Evolutionary conservation across 2,113 vertebrate genomes (phyloP).

Genomic region (Ceuthmochares aereus): DNA sequence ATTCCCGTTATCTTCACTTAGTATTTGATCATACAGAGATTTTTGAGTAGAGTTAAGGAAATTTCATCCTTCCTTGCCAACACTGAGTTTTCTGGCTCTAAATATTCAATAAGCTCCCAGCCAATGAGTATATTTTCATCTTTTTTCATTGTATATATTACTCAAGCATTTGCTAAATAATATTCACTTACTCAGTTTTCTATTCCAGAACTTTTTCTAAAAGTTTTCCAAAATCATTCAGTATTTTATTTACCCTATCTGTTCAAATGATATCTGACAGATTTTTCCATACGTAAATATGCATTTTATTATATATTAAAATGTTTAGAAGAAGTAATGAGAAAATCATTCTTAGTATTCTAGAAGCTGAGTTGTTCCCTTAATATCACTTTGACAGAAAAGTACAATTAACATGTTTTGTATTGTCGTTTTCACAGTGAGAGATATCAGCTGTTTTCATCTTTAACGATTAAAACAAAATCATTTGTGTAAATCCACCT

Average conservation of each 20-base stretch:
- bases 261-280: background rate
- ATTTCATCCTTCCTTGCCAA: background rate
- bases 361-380: background rate
- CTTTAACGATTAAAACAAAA: slow-evolving; percentile 23
- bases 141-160: slow-evolving; percentile 23
- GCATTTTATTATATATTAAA: slow-evolving; percentile 6
- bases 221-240: background rate
- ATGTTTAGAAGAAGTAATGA: background rate
- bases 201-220: background rate
- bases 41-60: background rate
- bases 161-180: slow-evolving; percentile 26
- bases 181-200: background rate
- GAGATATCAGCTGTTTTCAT: slow-evolving; percentile 14
- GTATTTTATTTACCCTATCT: slow-evolving; percentile 26
- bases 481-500: background rate
- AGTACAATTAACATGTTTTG: background rate
- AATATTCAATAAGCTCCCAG: background rate
- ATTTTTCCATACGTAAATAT: slow-evolving; percentile 18
- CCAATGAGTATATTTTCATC: background rate
- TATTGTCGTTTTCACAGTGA: background rate
- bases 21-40: background rate
- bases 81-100: background rate
- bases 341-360: background rate
- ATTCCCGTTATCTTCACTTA: background rate
- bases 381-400: background rate